A percentile compares a stretch with the other conserved stretches of the same genome.
Evolutionary conservation across 2,113 vertebrate species (phyloP).

Genomic region (Sterrhoptilus dennistouni): DNA sequence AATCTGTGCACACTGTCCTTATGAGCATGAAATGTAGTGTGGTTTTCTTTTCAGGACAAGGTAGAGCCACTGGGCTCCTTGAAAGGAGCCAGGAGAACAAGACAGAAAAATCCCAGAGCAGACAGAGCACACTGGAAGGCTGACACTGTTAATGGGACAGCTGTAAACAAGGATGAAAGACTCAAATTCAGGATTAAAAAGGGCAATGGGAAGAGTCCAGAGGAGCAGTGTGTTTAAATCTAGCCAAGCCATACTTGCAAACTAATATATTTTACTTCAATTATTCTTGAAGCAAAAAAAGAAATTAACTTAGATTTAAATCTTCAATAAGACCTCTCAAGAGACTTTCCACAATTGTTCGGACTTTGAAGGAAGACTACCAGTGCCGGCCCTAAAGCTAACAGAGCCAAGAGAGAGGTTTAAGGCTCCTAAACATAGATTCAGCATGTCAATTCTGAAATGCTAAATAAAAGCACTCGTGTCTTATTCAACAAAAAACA

Average conservation of each 20-base stretch:
- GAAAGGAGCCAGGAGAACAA: not conserved
- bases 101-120: not conserved
- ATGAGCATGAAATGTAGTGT: not conserved
- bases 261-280: not conserved
- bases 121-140: not conserved
- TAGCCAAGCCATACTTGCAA: not conserved
- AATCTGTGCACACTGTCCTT: not conserved
- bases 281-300: not conserved
- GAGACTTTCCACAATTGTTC: not conserved
- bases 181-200: not conserved
- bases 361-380: not conserved
- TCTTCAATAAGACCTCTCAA: not conserved
- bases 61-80: not conserved
- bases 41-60: not conserved
- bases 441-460: not conserved
- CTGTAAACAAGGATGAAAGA: constrained; percentile 28
- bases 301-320: constrained; percentile 2
- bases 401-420: not conserved
- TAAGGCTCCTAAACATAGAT: not conserved
- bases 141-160: not conserved
- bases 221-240: not conserved
- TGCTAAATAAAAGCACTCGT: not conserved
- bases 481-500: not conserved
- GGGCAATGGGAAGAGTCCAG: not conserved
- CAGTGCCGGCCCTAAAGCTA: not conserved